Evolutionary conservation across 2,888 invertebrate genomes (phyloP), one percentile per base, ranked within the genome.

Genomic region (Thera obeliscata): DNA sequence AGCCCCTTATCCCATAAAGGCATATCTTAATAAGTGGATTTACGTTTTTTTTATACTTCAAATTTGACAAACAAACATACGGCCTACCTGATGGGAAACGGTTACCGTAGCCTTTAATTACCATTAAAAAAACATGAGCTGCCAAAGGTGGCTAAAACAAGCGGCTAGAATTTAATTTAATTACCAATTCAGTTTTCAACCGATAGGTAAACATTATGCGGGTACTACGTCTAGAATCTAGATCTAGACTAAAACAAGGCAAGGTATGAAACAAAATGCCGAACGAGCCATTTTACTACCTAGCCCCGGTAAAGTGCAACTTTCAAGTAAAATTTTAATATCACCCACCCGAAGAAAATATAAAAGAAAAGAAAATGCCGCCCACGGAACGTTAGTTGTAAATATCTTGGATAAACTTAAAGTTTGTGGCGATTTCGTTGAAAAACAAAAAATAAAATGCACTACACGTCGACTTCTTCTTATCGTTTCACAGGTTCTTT

Each of bases 351-450:
- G 50, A 60, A 62, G 59, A 69, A 64, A 64, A 61, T 59, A 64
- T 46, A 61, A 64, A 61, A 64, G 50, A 54, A 59, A 59, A 48
- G 61, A 62, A 52, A 56, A 59, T 41, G 9, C 50, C 50, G 8
- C 50, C 52, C 9, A n/a, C 52, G 57, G 9, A 11, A 52, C 41
- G 62, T 66, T 66, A 50, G 59, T 61, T 63, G 67, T 64, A 67
- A 67, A 73, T 71, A 73, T 69, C 67, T 69, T 73, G 55, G 22
- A 57, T 48, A 61, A 66, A 65, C 64, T 64, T 64, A 75, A 79
- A 79, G 50, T 78, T 79, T 66, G 63, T 1, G 59, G 64, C 69
- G 72, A 74, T 71, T 74, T 73, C 70, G 69, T 74, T 64, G 73
- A 54, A 38, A 64, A 48, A 57, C 36, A 41, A 50, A 61, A 61